Evolutionary conservation across 2,113 vertebrate genomes (phyloP), one percentile per base, ranked within the genome.

Genomic region (Syrrhaptes paradoxus): DNA sequence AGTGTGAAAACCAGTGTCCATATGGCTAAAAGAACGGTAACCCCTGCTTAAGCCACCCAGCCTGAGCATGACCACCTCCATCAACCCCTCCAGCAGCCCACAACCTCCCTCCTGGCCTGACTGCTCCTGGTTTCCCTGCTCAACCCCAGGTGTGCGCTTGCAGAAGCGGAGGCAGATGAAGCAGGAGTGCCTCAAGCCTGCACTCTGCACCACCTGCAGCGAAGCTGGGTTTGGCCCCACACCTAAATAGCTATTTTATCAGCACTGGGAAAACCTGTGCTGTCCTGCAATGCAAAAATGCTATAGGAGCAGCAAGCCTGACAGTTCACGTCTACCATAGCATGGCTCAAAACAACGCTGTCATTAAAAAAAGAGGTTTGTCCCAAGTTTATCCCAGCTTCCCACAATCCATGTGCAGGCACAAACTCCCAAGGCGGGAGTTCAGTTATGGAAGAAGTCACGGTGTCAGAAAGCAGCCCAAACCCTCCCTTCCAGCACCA

Each of bases 271-370:
- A 49, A 16, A 22, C 25, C 43, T 45, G 22, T 25, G 17, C 11
- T 52, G 12, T 66, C 17, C 36, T 46, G 41, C 59, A 55, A 5
- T 34, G 20, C 29, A 55, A 70, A 36, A 51, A 21, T 74, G 32
- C 38, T n/a, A 8, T 2, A 25, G 21, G 5, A 91, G 10, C 49
- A 71, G 66, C 52, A 43, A 85, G 48, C 29, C 57, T 66, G 61
- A 66, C 17, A 71, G 48, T 43, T 29, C 2, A 0, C 10, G 7
- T 25, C 21, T 54, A 3, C 10, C 0, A 0, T 22, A 54, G 22
- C n/a, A 43, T 4, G 6, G 48, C 26, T 71, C 26, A 71, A 78
- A 89, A 67, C 4, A 21, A 8, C 0, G 1, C 83, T 81, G 52
- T 8, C 6, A 2, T 36, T 59, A 82, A 51, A n/a, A 25, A 46